Base-by-base conservation (phyloP, 2,797 vertebrate genomes). In the Takifugu ocellatus region DNA sequence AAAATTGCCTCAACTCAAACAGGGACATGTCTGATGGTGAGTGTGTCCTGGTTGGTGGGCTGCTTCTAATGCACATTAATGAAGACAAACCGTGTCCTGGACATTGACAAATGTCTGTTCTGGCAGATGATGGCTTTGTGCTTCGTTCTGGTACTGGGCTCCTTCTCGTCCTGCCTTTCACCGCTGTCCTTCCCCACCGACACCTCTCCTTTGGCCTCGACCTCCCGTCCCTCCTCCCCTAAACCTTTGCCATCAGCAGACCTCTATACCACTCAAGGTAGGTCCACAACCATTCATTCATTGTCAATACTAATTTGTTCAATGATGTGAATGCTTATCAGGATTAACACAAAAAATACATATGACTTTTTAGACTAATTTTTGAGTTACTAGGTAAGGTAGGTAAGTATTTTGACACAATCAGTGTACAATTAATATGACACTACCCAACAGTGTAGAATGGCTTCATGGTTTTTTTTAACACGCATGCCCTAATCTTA, bases 1-100 rank as follows among this genome's bases (percentile, higher is more conserved):
- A 98, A 97, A 90, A 95, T 98, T 78, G 97, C 95, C 42, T 95
- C 96, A 54, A 99, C 97, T 6, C 97, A 99, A 81, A 99, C 97
- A 0, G 94, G 96, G 68, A 98, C 96, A 48, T 99, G 96, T 82
- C 92, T 99, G 55, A 96, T 98, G 97, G 97, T 99, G 92, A 82
- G 53, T 16, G 29, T 1, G 5, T 6, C 2, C 27, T 48, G 21
- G 21, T 10, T 48, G 46, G 21, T 48, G 44, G 6, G 8, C 6
- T 3, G n/a, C 44, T 39, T 10, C 36, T 14, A 10, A 39, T 39
- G 33, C 33, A 33, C 33, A 33, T 33, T 33, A 2, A 8, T 10
- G 36, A 14, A 39, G 14, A 12, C 3, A 39, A 36, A 5, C 36
- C 12, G 11, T 14, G 11, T 10, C 3, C 36, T 14, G 2, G 12